Evolutionary conservation across 2,113 vertebrate genomes (phyloP), one percentile per base, ranked within the genome.

Genomic region (Campylomormyrus numenius): DNA sequence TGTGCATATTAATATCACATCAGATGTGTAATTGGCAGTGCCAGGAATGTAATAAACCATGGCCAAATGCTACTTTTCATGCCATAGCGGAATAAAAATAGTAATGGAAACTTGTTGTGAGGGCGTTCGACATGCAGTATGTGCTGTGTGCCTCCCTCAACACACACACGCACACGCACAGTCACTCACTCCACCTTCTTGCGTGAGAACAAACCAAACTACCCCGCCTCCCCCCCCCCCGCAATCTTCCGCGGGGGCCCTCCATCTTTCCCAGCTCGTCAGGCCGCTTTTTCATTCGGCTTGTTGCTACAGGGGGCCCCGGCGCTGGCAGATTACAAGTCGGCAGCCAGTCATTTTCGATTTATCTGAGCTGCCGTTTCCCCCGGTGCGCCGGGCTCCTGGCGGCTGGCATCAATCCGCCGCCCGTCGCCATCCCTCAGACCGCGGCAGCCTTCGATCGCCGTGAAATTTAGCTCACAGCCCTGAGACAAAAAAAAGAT

Each of bases 341-440:
- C 95, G 94, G 95, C 96, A 97, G 95, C 96, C 94, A 95, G 94
- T 97, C 94, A 93, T 96, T 96, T 97, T 97, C 94, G 93, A 97
- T 98, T 97, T 97, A 96, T 97, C 95, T 95, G 95, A 95, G 93
- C 91, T 92, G 92, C 92, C 90, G 87, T 70, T 91, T 94, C 94
- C 93, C 94, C 90, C 91, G 93, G 92, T 95, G 94, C 92, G 90
- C 95, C 93, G 95, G 95, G 95, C 95, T 94, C 94, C 93, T 93
- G 88, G 27, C 89, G 92, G 46, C 50, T 92, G 90, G 93, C 95
- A 96, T 97, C 96, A 94, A 95, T 97, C 94, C 95, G 94, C 95
- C 10, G 95, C 95, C 94, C 94, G 87, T 13, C 90, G 95, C 95
- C 95, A 94, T 97, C 95, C 95, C 95, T 97, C 95, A 94, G 96